Conservation (phyloP, 2,113 vertebrate species). For the Scatophagus argus region DNA sequence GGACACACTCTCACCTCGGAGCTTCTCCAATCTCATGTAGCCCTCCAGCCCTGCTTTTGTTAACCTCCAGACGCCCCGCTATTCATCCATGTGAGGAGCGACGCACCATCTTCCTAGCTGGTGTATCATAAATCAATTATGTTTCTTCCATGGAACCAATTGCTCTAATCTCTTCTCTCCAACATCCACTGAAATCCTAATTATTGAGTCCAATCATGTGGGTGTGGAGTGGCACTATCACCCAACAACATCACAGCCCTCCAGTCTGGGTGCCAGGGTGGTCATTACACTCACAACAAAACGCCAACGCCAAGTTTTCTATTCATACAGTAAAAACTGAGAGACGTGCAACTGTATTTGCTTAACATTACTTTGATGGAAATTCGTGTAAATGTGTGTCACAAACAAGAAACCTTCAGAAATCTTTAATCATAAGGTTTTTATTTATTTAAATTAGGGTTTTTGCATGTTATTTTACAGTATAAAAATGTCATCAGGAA, state of each 20-base stretch:
- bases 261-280: not conserved
- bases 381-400: not conserved
- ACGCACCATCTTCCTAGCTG: constrained; percentile 40
- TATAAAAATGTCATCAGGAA: not conserved
- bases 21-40: constrained; percentile 13
- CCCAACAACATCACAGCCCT: constrained; percentile 1
- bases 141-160: constrained; percentile 66
- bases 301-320: not conserved
- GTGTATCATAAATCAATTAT: constrained; percentile 80
- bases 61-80: constrained; percentile 42
- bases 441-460: not conserved
- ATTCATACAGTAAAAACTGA: constrained; percentile 5
- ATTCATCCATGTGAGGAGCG: constrained; percentile 34
- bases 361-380: not conserved
- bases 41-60: not conserved
- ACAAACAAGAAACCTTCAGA: too few species aligned
- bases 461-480: not conserved
- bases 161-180: constrained; percentile 52
- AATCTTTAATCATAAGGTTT: not conserved
- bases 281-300: not conserved
- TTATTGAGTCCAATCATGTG: constrained; percentile 50
- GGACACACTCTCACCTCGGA: not conserved
- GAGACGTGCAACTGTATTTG: constrained; percentile 1
- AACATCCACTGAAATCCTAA: constrained; percentile 59
- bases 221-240: constrained; percentile 15